Base-by-base conservation (phyloP, 64 coral and sea anemone species). In the Astreopora myriophthalma region DNA sequence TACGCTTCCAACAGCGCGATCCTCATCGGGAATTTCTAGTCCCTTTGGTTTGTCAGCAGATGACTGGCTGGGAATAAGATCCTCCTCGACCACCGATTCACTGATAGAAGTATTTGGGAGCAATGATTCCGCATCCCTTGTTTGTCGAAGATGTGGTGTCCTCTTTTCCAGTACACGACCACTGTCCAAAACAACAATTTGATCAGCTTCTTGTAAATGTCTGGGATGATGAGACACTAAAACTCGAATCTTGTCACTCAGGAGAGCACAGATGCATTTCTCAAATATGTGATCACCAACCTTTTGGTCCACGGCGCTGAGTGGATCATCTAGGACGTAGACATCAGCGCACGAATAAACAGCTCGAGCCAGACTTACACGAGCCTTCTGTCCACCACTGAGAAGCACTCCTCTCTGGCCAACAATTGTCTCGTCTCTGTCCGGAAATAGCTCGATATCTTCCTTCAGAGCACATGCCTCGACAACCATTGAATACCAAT, bases 201-300 rank as follows among this genome's bases (percentile, higher is more conserved):
- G 13, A 73, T 88, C 70, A 14, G 85, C 85, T 42, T 8, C 37
- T 60, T 73, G 17, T 20, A 88, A 30, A 40, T 74, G 36, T 69
- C 35, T 25, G 20, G 14, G 6, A 25, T 74, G 69, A 35, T 88
- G 85, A 74, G 68, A 44, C 17, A 44, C 36, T 32, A 87, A 10
- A 24, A 87, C 24, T 29, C 85, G 36, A 6, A 32, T 66, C n/a
- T 48, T 66, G 1, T 72, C 10, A 16, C 5, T 3, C 25, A 87
- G 64, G 5, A 87, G 38, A 9, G 27, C 68, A 3, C n/a, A 30
- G 19, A 87, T 87, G 9, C 85, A 87, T 23, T 73, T 66, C 1
- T 72, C 66, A 66, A 87, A 69, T n/a, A 87, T 52, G 19, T 87
- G 66, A 1, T 31, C 14, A 8, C 85, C 85, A 71, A 87, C 85